Evolutionary conservation across 2,113 vertebrate species (phyloP), one percentile per base, ranked within the genome.

Genomic region (Oplegnathus fasciatus): DNA sequence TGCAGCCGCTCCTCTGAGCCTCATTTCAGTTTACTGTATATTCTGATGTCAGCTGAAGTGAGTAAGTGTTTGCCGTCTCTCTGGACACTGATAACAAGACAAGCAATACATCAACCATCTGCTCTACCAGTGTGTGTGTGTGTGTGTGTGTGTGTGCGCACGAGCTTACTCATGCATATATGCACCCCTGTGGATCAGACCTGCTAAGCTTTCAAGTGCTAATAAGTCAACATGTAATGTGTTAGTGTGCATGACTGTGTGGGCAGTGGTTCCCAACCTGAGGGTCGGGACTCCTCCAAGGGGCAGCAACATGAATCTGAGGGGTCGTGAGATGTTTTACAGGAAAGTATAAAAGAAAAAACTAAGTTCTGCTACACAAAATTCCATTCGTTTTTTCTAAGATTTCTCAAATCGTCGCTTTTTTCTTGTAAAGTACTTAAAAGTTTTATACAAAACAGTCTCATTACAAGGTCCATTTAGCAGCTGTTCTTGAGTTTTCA

Each of bases 41-140:
- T n/a, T 62, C n/a, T 48, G 32, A 72, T 44, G 68, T 69, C 55
- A 75, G 70, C 83, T 37, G 42, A 34, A 7, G 22, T 1, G 4
- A 73, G 26, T 1, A 40, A 67, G 54, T 7, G 6, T 52, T 57
- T 5, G 32, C 30, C 7, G n/a, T 62, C 78, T 60, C 75, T 78
- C 50, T 14, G 84, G 80, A 69, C 64, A 1, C 6, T 13, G 71
- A 62, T 80, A 83, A 89, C 55, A 9, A 84, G 81, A 78, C n/a
- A 0, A 32, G 78, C 57, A 26, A 61, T 50, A 2, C 81, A 84
- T 65, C 88, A 67, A 28, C 84, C 76, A 80, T 83, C 87, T 86
- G 84, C 26, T 67, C 14, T 4, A 0, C 11, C 54, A 8, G 46
- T 5, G 78, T 15, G 44, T 14, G 62, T 55, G 68, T 57, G 52